These are phyloP conservation scores for Tachina lurida DNA, from an alignment of 2,888 invertebrate species.

Conservation along the genomic window DNA sequence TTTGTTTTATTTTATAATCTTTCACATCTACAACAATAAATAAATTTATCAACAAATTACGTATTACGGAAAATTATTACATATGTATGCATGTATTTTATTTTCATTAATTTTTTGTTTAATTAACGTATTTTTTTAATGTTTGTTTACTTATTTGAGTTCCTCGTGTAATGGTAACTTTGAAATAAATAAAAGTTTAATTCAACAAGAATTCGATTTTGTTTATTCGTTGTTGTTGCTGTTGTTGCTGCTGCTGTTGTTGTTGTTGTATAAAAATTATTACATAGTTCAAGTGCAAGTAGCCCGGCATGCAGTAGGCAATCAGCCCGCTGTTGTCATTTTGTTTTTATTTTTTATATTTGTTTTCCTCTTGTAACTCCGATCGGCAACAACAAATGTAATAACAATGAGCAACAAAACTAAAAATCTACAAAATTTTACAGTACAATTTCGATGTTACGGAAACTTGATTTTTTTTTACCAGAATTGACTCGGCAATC, in stretches of 20 bases:
- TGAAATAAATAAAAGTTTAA: constrained; percentile 64
- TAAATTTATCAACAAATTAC: constrained; percentile 15
- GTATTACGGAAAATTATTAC: constrained; percentile 55
- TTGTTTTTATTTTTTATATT: constrained; percentile 8
- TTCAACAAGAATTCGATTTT: constrained; percentile 45
- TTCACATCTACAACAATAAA: not conserved
- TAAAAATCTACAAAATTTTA: constrained; percentile 47
- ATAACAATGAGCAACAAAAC: constrained; percentile 45
- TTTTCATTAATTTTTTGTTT: constrained; percentile 6
- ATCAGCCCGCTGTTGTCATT: constrained; percentile 1
- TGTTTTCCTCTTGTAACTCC: constrained; percentile 29
- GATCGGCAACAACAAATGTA: constrained; percentile 25
- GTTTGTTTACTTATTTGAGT: constrained; percentile 32
- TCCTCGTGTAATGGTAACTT: constrained; percentile 59
- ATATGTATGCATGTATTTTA: too few relatives aligned
- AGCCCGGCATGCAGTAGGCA: constrained; percentile 11
- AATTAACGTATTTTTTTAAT: constrained; percentile 23
- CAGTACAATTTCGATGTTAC: too few relatives aligned
- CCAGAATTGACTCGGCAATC: too few relatives aligned
- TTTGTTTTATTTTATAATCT: not conserved
- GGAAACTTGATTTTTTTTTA: too few relatives aligned
- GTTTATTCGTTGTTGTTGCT: constrained; percentile 6
- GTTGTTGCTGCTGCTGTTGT: constrained; percentile 10
- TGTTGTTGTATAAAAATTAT: constrained; percentile 54
- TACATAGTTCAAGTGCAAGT: constrained; percentile 63